A percentile compares a stretch with the other conserved stretches of the same genome.
Conservation (phyloP, 1,140 invertebrate species). For the Rhynchophorus ferrugineus region DNA sequence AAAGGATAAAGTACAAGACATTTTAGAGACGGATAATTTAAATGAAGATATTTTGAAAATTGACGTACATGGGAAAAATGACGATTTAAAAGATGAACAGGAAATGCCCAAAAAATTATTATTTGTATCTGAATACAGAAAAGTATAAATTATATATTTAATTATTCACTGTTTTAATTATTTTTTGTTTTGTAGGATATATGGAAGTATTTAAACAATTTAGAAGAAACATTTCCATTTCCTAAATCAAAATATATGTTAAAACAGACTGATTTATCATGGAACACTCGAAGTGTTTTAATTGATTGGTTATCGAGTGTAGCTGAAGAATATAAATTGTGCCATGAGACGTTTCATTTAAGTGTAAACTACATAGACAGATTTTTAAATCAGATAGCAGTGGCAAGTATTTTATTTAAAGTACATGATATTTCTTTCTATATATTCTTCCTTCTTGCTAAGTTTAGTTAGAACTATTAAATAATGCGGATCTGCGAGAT, state of each 20-base stretch:
- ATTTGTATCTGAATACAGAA: conserved; percentile 9
- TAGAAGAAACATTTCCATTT: conserved; percentile 25
- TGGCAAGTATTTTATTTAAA: conserved; percentile 38
- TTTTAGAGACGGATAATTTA: too few relatives aligned
- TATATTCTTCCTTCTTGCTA: neutral
- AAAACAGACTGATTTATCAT: conserved; percentile 51
- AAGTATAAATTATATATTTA: conserved; percentile 5
- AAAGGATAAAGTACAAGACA: too few relatives aligned
- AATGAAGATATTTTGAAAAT: conserved; percentile 5
- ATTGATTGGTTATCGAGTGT: conserved; percentile 60
- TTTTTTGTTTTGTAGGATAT: conserved; percentile 27
- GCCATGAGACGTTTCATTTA: conserved; percentile 52
- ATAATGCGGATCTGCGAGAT: too few relatives aligned
- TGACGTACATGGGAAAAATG: too few relatives aligned
- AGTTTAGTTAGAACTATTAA: neutral
- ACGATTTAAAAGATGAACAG: neutral
- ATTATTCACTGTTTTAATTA: neutral
- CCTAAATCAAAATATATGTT: conserved; percentile 55
- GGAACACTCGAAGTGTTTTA: conserved; percentile 50
- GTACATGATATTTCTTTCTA: neutral
- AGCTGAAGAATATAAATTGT: conserved; percentile 50
- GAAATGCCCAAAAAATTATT: conserved; percentile 6
- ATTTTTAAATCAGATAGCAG: conserved; percentile 57
- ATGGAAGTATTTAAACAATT: conserved; percentile 22
- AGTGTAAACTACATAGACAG: conserved; percentile 59